Evolutionary conservation across 2,113 vertebrate species (phyloP).

Genomic region (Desmodus rotundus): DNA sequence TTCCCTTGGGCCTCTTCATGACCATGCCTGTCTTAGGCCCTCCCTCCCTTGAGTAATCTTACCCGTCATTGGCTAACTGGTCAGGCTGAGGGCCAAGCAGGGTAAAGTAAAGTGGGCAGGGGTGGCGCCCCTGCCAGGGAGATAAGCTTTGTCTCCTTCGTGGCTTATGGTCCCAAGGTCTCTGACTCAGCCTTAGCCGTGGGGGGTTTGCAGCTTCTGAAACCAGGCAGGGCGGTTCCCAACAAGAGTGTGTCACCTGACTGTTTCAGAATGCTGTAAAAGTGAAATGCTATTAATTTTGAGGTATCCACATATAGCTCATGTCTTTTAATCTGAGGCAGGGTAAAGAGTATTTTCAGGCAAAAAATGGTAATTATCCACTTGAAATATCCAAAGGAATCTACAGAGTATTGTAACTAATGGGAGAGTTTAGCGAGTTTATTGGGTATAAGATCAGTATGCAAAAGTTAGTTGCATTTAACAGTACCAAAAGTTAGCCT

Average conservation of each 20-base stretch:
- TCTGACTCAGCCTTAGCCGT: no score
- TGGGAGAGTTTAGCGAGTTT: neutral
- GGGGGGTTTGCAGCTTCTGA: no score
- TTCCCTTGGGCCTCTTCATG: no score
- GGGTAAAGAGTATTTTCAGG: neutral
- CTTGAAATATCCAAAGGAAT: neutral
- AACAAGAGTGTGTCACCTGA: neutral
- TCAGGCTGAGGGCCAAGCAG: no score
- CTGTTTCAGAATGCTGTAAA: neutral
- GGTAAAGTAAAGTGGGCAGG: no score
- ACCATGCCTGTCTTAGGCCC: no score
- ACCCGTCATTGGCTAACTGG: no score
- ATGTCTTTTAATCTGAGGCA: neutral
- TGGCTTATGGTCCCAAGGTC: no score
- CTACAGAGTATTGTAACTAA: neutral
- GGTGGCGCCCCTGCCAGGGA: no score
- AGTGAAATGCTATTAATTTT: neutral
- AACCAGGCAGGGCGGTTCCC: no score
- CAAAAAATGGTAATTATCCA: neutral
- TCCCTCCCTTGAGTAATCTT: no score
- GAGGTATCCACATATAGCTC: neutral
- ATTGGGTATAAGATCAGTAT: neutral
- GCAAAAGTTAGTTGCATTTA: neutral
- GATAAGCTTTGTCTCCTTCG: no score
- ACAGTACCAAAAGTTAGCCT: neutral